Percentiles rank a stretch among this genome's conserved stretches.
phyloP scores from a whole-genome alignment of 2,888 invertebrate species.

The Trissolcus japonicus region DNA sequence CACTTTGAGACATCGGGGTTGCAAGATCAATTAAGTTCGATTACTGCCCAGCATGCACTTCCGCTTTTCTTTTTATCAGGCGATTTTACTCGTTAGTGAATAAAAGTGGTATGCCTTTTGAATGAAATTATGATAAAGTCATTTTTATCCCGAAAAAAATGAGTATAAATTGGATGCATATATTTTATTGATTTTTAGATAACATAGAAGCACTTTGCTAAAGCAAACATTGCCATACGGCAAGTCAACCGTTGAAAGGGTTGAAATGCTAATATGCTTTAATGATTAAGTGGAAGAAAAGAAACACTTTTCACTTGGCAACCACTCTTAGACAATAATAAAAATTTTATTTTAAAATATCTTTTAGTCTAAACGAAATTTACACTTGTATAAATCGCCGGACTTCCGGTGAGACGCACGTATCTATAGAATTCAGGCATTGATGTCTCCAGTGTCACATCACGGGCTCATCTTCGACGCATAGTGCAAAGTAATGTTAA shows the following conservation, averaged over 20 bases:
- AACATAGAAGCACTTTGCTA: background rate
- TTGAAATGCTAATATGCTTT: background rate
- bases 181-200: conserved; percentile 6
- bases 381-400: too few relatives aligned
- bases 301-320: background rate
- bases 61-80: conserved; percentile 50
- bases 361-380: too few relatives aligned
- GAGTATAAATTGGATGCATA: background rate
- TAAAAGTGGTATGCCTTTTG: conserved; percentile 6
- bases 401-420: background rate
- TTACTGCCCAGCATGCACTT: conserved; percentile 60
- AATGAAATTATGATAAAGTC: background rate
- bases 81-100: conserved; percentile 12
- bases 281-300: background rate
- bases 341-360: background rate
- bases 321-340: background rate
- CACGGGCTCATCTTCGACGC: background rate
- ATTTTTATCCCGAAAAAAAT: background rate
- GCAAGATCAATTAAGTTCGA: conserved; percentile 58
- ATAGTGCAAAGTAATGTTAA: background rate
- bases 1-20: conserved; percentile 54
- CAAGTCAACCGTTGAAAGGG: background rate
- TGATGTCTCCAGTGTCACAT: conserved; percentile 37
- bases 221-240: conserved; percentile 15
- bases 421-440: conserved; percentile 12